Percentiles rank a stretch among this genome's conserved stretches.
Conservation (phyloP, 2,888 invertebrate genomes). For the Lepas anatifera region DNA sequence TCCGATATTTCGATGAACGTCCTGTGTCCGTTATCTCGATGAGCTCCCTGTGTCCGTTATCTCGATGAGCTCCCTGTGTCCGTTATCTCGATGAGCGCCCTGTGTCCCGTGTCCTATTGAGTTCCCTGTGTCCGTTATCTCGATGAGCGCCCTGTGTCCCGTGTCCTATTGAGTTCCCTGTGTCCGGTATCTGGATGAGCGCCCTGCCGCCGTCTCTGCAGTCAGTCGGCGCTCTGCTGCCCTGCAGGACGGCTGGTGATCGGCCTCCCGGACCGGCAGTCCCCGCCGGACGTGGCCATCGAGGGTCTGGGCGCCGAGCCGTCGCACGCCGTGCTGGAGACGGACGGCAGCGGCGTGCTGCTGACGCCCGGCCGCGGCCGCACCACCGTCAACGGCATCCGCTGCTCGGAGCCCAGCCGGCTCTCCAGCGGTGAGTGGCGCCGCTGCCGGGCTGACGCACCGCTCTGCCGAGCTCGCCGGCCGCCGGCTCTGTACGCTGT, state of each 20-base stretch:
- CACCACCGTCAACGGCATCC: slow-evolving; percentile 1
- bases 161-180: not conserved
- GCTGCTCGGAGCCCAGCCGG: not conserved
- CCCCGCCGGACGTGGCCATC: not conserved
- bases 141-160: not conserved
- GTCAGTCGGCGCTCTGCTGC: not conserved
- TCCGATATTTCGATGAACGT: no score
- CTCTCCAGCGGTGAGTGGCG: not conserved
- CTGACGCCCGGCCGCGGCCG: not conserved
- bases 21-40: no score
- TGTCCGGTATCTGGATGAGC: not conserved
- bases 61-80: not conserved
- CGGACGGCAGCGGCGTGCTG: not conserved
- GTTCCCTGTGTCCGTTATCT: not conserved
- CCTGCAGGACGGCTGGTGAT: slow-evolving; percentile 1
- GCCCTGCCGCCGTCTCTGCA: not conserved
- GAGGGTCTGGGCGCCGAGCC: not conserved
- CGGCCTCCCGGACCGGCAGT: not conserved
- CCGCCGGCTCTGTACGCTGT: no score
- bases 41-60: not conserved
- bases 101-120: not conserved
- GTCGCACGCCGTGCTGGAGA: not conserved
- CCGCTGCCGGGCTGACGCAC: not conserved
- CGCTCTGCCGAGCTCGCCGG: no score
- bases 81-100: not conserved